A percentile compares a stretch with the other conserved stretches of the same genome.
These are phyloP conservation scores for Pampusana beccarii DNA, from an alignment of 2,113 vertebrate genomes.

Conservation along the genomic window DNA sequence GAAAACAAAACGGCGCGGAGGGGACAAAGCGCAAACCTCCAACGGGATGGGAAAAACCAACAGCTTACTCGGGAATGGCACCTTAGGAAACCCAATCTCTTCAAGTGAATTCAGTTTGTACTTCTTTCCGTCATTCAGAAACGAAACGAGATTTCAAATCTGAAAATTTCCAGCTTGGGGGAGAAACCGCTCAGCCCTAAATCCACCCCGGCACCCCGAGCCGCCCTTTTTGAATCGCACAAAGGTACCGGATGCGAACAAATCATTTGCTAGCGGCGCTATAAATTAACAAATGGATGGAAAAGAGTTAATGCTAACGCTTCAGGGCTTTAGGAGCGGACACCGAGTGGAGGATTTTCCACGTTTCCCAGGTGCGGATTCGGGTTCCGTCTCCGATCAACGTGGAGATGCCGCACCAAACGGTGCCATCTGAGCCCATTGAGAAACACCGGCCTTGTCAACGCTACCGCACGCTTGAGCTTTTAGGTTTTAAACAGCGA, in stretches of 20 bases:
- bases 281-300: background rate
- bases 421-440: background rate
- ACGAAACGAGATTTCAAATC: background rate
- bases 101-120: background rate
- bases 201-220: accelerated
- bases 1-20: background rate
- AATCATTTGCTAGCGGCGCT: background rate
- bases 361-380: background rate
- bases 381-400: too few species aligned
- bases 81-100: background rate
- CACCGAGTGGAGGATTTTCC: background rate
- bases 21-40: background rate
- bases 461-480: background rate
- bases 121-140: background rate
- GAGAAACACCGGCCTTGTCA: accelerated
- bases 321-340: background rate
- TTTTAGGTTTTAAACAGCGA: background rate
- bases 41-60: background rate
- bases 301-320: background rate
- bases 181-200: background rate
- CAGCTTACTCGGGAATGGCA: background rate
- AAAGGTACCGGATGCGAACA: accelerated
- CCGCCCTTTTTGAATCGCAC: background rate
- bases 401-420: background rate
- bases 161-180: background rate